Evolutionary conservation across 2,113 vertebrate species (phyloP).

Genomic region (Clarias magur): DNA sequence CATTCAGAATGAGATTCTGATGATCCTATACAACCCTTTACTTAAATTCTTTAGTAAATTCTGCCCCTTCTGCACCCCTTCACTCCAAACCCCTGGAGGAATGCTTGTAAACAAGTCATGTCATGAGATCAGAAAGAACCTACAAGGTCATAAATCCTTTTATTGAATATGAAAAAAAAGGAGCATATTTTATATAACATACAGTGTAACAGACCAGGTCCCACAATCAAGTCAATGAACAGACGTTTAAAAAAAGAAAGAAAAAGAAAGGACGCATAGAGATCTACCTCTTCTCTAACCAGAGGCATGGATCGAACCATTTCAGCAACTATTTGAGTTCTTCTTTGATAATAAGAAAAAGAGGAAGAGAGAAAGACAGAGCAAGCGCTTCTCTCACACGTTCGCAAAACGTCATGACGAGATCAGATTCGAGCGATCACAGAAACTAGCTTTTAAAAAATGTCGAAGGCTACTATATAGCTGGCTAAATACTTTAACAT

Average conservation of each 20-base stretch:
- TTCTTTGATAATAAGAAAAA: neutral
- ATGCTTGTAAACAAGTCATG: neutral
- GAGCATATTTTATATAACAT: constrained; percentile 69
- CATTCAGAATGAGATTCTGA: neutral
- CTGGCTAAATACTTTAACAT: neutral
- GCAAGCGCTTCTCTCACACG: neutral
- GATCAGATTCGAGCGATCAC: constrained; percentile 12
- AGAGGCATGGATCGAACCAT: constrained; percentile 17
- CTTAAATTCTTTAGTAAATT: neutral
- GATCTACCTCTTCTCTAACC: constrained; percentile 33
- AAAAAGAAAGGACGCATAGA: constrained; percentile 1
- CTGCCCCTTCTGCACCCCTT: neutral
- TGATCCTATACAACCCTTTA: neutral
- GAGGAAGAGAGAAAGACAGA: neutral
- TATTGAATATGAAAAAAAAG: constrained; percentile 77
- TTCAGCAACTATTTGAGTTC: neutral
- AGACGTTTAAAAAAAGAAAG: constrained; percentile 32
- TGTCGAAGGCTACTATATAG: neutral
- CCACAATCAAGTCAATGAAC: constrained; percentile 66
- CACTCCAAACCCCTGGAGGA: neutral
- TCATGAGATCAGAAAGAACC: neutral
- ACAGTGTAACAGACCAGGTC: constrained; percentile 79
- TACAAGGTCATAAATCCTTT: constrained; percentile 68
- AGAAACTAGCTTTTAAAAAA: neutral
- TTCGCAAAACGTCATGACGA: neutral